Percentiles rank a stretch among this genome's conserved stretches.
These are phyloP conservation scores for Hemiprocne comata DNA, from an alignment of 2,113 vertebrate species.

Conservation along the genomic window DNA sequence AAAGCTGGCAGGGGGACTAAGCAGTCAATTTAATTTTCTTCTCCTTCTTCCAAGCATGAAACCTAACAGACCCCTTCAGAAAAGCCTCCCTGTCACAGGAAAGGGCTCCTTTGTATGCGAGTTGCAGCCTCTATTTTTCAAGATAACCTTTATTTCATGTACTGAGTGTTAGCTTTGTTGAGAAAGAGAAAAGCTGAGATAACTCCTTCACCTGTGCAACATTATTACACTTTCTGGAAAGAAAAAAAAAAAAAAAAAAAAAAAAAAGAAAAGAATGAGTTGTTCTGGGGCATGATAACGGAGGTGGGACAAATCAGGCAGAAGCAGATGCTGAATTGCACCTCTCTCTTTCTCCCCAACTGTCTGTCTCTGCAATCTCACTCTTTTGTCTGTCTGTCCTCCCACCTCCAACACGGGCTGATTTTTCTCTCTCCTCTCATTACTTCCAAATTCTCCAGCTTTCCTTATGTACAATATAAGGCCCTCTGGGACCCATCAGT, in stretches of 20 bases:
- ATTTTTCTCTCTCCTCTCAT: constrained; percentile 7
- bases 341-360: background rate
- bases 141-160: constrained; percentile 65
- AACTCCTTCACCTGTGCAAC: constrained; percentile 61
- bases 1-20: background rate
- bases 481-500: background rate
- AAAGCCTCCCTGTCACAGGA: constrained; percentile 11
- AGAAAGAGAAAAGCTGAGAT: constrained; percentile 47
- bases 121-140: constrained; percentile 48
- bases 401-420: background rate
- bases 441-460: constrained; percentile 13
- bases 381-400: background rate
- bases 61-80: constrained; percentile 19
- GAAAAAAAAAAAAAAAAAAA: background rate
- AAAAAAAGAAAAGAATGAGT: background rate
- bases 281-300: constrained; percentile 34
- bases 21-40: background rate
- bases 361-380: constrained; percentile 28
- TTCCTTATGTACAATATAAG: background rate
- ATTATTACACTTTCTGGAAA: constrained; percentile 45
- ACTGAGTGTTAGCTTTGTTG: constrained; percentile 54
- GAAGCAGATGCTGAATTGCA: background rate
- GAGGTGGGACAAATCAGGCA: constrained; percentile 15
- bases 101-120: constrained; percentile 48
- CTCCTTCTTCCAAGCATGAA: background rate